phyloP scores from a whole-genome alignment of 1,140 invertebrate species.

The Homalodisca vitripennis region DNA sequence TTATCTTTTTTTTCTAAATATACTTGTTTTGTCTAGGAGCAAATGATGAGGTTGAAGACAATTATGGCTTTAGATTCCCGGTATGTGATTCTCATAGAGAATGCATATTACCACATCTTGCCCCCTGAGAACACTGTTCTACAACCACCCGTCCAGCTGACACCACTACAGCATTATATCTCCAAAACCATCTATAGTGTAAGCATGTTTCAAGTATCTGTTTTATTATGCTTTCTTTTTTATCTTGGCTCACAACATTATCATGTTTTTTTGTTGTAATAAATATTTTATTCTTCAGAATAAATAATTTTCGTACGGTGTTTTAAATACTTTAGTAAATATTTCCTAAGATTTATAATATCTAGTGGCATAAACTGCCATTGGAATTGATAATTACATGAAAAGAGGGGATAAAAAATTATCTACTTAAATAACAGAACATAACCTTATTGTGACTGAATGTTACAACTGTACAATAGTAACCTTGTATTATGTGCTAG shows the following conservation, averaged over 20 bases:
- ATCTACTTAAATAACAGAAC: no score
- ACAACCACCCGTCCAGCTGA: constrained; percentile 63
- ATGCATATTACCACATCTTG: constrained; percentile 95
- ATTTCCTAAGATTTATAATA: neutral
- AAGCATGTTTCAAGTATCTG: constrained; percentile 24
- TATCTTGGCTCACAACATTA: no score
- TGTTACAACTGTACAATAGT: no score
- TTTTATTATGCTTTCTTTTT: neutral
- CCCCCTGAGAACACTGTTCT: constrained; percentile 70
- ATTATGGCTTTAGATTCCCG: constrained; percentile 86
- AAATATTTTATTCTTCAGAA: neutral
- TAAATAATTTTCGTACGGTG: neutral
- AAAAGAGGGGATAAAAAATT: no score
- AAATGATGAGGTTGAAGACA: constrained; percentile 96
- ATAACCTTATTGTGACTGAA: no score
- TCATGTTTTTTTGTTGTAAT: neutral
- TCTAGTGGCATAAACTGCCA: no score
- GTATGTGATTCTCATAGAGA: constrained; percentile 95
- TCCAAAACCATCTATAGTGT: constrained; percentile 81
- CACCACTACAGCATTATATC: constrained; percentile 89
- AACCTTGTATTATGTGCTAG: no score
- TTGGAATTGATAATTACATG: no score
- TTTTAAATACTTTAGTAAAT: neutral
- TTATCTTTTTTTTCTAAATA: constrained; percentile 24
- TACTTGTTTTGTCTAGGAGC: constrained; percentile 60